Conservation (phyloP, 2,888 invertebrate species). For the Melinaea menophilus region DNA sequence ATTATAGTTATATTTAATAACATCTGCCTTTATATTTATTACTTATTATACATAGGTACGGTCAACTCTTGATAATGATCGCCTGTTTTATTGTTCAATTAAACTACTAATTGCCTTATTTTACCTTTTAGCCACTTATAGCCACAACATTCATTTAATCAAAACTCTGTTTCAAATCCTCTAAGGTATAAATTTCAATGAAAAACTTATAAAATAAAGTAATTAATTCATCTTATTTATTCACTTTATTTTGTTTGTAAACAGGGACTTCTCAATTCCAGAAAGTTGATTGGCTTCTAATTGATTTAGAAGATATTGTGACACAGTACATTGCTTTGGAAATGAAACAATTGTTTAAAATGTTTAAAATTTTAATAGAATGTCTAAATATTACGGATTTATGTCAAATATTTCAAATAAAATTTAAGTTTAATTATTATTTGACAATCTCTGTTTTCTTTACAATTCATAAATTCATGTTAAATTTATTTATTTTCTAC, state of each 20-base stretch:
- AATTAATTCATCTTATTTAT: slow-evolving; percentile 10
- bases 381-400: too few relatives aligned
- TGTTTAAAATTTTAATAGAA: too few relatives aligned
- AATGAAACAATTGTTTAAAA: not conserved
- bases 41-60: not conserved
- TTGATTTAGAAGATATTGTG: slow-evolving; percentile 11
- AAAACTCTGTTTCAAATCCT: not conserved
- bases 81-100: not conserved
- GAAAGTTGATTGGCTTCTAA: slow-evolving; percentile 11
- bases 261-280: slow-evolving; percentile 7
- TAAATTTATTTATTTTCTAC: too few relatives aligned
- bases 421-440: too few relatives aligned
- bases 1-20: not conserved
- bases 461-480: too few relatives aligned
- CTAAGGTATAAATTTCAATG: slow-evolving; percentile 7
- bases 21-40: not conserved
- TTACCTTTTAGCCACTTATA: not conserved
- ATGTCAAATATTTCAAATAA: too few relatives aligned
- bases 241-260: slow-evolving; percentile 13
- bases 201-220: slow-evolving; percentile 10
- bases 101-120: slow-evolving; percentile 8
- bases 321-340: slow-evolving; percentile 8
- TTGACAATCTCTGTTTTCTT: too few relatives aligned
- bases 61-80: not conserved
- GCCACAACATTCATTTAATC: not conserved